Conservation (phyloP, 2,797 vertebrate genomes). For the Adelosebastes latens region DNA sequence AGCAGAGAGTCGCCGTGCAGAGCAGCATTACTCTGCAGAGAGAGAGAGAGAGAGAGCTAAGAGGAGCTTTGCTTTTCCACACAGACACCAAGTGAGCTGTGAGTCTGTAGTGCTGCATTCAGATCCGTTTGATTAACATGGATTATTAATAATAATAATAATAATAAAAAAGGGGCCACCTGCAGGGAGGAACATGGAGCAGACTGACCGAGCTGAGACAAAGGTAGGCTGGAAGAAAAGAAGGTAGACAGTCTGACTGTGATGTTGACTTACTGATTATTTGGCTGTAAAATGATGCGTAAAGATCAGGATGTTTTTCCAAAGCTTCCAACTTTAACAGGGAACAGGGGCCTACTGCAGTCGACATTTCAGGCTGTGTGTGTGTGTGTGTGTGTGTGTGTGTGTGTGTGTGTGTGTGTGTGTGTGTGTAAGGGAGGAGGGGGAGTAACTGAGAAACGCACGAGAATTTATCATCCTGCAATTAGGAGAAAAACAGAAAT, state of each 20-base stretch:
- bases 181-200: slow-evolving; percentile 9
- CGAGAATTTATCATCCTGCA: slow-evolving; percentile 39
- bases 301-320: slow-evolving; percentile 10
- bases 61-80: slow-evolving; percentile 33
- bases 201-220: background rate
- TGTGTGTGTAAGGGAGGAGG: slow-evolving; percentile 6
- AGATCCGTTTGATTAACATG: slow-evolving; percentile 25
- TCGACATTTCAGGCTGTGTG: slow-evolving; percentile 19
- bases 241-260: background rate
- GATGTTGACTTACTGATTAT: slow-evolving; percentile 5
- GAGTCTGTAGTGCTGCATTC: background rate
- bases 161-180: slow-evolving; percentile 13
- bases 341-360: slow-evolving; percentile 33
- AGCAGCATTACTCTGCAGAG: no score
- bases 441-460: slow-evolving; percentile 11
- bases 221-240: slow-evolving; percentile 47
- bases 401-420: slow-evolving; percentile 25
- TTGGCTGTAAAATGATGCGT: slow-evolving; percentile 1
- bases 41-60: slow-evolving; percentile 52
- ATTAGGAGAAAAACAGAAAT: slow-evolving; percentile 12
- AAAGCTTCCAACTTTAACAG: slow-evolving; percentile 15
- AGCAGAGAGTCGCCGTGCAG: slow-evolving; percentile 80
- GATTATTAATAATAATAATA: slow-evolving; percentile 38
- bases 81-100: background rate
- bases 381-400: slow-evolving; percentile 12